These are phyloP conservation scores for Scaptomyza reducta DNA, from an alignment of 2,888 invertebrate genomes.

Conservation along the genomic window DNA sequence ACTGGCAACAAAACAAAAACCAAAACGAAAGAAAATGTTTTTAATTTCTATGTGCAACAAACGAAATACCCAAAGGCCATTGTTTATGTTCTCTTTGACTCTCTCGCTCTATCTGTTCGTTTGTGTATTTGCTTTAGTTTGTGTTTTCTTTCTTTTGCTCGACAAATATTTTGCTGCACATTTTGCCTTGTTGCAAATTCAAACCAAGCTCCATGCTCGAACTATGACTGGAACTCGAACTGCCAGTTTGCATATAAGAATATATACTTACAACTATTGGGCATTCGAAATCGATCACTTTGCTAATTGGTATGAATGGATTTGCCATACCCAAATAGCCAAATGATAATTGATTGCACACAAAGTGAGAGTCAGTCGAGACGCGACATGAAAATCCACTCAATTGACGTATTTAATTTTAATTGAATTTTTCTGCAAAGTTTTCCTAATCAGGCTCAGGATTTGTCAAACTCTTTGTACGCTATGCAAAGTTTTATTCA, in stretches of 20 bases:
- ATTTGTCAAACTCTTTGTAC: conserved; percentile 2
- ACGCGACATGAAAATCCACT: conserved; percentile 17
- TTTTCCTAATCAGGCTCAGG: conserved; percentile 7
- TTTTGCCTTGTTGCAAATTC: conserved; percentile 11
- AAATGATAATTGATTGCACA: conserved; percentile 27
- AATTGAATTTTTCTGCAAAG: conserved; percentile 32
- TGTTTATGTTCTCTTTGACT: conserved; percentile 4
- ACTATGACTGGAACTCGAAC: conserved; percentile 3
- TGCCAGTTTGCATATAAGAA: neutral
- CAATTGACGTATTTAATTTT: conserved; percentile 4
- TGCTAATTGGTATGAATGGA: conserved; percentile 3
- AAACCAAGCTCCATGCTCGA: conserved; percentile 7
- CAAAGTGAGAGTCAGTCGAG: neutral
- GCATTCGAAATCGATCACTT: neutral
- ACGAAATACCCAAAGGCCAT: conserved; percentile 27
- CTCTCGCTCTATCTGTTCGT: conserved; percentile 5
- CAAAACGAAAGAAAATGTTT: conserved; percentile 50
- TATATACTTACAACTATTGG: neutral
- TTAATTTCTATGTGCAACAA: conserved; percentile 60
- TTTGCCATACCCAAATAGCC: neutral
- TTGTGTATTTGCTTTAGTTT: conserved; percentile 13
- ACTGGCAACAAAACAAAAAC: neutral
- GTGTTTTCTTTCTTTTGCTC: conserved; percentile 7
- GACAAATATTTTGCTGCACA: conserved; percentile 30
- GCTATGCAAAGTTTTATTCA: conserved; percentile 4